Evolutionary conservation across 2,113 vertebrate genomes (phyloP).

Genomic region (Laterallus jamaicensis): DNA sequence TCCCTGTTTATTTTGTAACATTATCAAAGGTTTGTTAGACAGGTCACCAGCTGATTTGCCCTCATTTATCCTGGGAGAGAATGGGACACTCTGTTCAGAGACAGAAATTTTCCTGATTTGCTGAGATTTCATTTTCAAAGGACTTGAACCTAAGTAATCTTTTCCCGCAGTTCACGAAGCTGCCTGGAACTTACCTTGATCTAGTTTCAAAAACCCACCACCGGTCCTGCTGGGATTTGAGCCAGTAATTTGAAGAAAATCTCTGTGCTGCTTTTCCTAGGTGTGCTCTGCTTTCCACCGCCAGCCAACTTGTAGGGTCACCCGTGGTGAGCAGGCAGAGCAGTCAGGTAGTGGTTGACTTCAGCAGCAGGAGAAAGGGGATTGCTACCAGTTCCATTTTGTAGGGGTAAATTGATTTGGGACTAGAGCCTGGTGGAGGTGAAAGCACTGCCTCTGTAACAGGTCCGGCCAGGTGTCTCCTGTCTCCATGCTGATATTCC

Average conservation of each 20-base stretch:
- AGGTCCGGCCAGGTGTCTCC: not conserved
- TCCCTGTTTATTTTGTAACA: not conserved
- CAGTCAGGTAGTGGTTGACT: not conserved
- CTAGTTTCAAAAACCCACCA: conserved; percentile 11
- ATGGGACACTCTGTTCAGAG: not conserved
- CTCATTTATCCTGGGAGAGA: not conserved
- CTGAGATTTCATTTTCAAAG: not conserved
- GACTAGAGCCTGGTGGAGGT: not conserved
- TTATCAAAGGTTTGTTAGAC: not conserved
- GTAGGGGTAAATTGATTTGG: not conserved
- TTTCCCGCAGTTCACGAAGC: not conserved
- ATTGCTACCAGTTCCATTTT: not conserved
- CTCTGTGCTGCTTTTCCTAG: not conserved
- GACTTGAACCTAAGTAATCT: not conserved
- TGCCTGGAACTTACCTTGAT: not conserved
- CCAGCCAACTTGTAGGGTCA: not conserved
- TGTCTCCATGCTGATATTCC: not conserved
- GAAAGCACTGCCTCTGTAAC: not conserved
- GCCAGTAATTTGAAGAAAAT: not conserved
- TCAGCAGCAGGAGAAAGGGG: not conserved
- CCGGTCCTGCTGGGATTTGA: conserved; percentile 6
- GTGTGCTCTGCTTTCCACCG: not conserved
- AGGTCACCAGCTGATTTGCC: not conserved
- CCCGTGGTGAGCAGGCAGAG: fast-evolving
- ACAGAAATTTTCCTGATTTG: not conserved